Percentiles rank a stretch among this genome's conserved stretches.
These are phyloP conservation scores for Scartelaos histophorus DNA, from an alignment of 2,113 vertebrate genomes.

Conservation along the genomic window DNA sequence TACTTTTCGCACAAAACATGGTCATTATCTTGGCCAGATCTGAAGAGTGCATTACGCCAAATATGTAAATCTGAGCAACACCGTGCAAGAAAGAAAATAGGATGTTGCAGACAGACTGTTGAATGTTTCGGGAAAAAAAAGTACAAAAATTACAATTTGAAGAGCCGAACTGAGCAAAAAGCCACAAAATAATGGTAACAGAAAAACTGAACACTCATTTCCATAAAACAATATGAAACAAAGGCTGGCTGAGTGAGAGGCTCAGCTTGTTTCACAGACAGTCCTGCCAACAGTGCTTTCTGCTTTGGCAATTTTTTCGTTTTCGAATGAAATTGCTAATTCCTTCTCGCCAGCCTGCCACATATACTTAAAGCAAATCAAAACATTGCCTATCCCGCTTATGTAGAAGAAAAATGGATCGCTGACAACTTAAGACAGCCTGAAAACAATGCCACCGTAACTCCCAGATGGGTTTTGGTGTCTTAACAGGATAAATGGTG, in stretches of 20 bases:
- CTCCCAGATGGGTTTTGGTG: conserved; percentile 27
- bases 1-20: conserved; percentile 44
- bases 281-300: conserved; percentile 32
- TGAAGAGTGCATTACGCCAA: conserved; percentile 45
- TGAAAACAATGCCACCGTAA: conserved; percentile 14
- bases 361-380: conserved; percentile 25
- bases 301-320: conserved; percentile 21
- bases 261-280: conserved; percentile 30
- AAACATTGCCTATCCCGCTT: conserved; percentile 17
- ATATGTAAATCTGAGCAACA: conserved; percentile 45
- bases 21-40: conserved; percentile 51
- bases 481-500: conserved; percentile 53
- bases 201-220: conserved; percentile 48
- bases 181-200: conserved; percentile 25
- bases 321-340: conserved; percentile 26
- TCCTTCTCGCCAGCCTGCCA: conserved; percentile 13
- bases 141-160: conserved; percentile 37
- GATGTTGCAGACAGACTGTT: conserved; percentile 16
- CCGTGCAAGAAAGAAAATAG: conserved; percentile 7
- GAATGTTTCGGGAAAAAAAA: conserved; percentile 19
- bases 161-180: conserved; percentile 40
- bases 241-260: conserved; percentile 30
- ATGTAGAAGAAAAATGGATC: background rate
- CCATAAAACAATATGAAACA: conserved; percentile 54
- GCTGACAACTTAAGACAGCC: background rate